phyloP scores from a whole-genome alignment of 2,888 invertebrate genomes.

The Cephus sareptanus region DNA sequence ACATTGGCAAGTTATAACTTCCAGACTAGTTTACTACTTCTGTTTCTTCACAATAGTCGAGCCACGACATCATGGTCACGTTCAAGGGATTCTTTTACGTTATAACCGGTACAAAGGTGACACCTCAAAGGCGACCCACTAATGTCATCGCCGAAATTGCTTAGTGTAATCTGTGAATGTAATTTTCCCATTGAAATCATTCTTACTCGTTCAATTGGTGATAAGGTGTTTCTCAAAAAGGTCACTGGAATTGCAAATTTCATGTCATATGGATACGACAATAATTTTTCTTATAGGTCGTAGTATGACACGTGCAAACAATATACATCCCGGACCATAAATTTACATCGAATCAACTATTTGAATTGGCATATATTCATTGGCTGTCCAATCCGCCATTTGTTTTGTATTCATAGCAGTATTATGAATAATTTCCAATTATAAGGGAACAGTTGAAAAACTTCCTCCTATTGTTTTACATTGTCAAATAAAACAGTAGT shows the following conservation, averaged over 20 bases:
- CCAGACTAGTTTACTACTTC: not conserved
- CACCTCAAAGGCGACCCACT: not conserved
- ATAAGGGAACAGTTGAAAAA: not conserved
- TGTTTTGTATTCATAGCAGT: not conserved
- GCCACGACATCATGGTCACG: not conserved
- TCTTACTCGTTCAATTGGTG: not conserved
- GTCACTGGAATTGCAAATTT: not conserved
- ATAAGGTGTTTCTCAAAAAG: not conserved
- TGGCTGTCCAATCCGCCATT: not conserved
- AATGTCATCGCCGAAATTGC: not conserved
- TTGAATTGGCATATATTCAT: constrained; percentile 18
- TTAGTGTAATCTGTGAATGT: not conserved
- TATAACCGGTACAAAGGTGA: not conserved
- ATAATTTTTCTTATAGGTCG: not conserved
- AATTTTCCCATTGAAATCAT: not conserved
- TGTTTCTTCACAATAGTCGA: not conserved
- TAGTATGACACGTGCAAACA: not conserved
- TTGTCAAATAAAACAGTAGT: not conserved
- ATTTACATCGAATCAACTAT: constrained; percentile 16
- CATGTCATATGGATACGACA: not conserved
- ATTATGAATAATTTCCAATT: not conserved
- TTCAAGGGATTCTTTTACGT: not conserved
- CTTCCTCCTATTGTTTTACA: not conserved
- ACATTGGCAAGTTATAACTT: no score
- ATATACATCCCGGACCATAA: not conserved